Evolutionary conservation across 2,113 vertebrate genomes (phyloP), one percentile per base, ranked within the genome.

Genomic region (Neodontobutis hainanensis): DNA sequence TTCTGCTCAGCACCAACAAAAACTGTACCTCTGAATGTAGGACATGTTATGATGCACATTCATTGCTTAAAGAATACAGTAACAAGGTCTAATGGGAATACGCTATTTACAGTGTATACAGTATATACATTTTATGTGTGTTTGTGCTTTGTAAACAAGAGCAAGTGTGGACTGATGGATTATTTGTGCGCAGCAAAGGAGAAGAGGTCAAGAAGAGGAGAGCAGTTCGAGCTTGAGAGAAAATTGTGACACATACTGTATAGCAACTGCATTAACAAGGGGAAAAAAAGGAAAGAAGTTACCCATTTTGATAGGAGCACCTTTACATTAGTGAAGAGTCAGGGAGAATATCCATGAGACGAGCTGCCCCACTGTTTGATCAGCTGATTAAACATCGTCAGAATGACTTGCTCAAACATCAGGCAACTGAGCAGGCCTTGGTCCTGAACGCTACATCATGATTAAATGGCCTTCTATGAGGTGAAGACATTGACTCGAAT

Each of bases 391-490:
- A 79, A 77, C 56, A 53, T 56, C 1, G 68, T 36, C 16, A 19
- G 55, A 70, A 74, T 68, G 46, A 61, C 61, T n/a, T 61, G 72
- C 79, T 75, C 62, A 84, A 76, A 85, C 71, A 83, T 12, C 8
- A 5, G 58, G 44, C 34, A 59, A 56, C 12, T 10, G 11, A 49
- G 27, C 19, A 32, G 14, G 10, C 44, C 65, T 38, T 0, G 46
- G 53, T 43, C 59, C 70, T 68, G 61, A 48, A 15, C 49, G 47
- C 55, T 6, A 32, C 48, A 11, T 53, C 59, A 56, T 19, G 61
- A 55, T 55, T 50, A 70, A 52, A 74, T 5, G 11, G 46, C 45
- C 49, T 7, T 49, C 52, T 53, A 78, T 76, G 65, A 61, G 73
- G 65, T 62, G 49, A 48, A 8, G 16, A 38, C 67, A 55, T 44